Evolutionary conservation across 2,113 vertebrate species (phyloP).

Genomic region (Oryctolagus cuniculus): mOryCun1.1 NC_091435.1:37378501-37379000

Average conservation of each 20-base stretch:
- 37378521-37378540: neutral
- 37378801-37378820: constrained; percentile 36
- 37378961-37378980: constrained; percentile 22
- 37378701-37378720: constrained; percentile 61
- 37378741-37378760: constrained; percentile 47
- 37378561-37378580: neutral
- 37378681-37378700: neutral
- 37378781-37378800: constrained; percentile 69
- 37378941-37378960: constrained; percentile 28
- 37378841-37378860: constrained; percentile 54
- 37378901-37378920: constrained; percentile 27
- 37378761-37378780: constrained; percentile 61
- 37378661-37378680: neutral
- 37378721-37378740: constrained; percentile 49
- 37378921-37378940: constrained; percentile 42
- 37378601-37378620: constrained; percentile 46
- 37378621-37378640: neutral
- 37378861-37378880: constrained; percentile 67
- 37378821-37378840: constrained; percentile 51
- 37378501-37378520: neutral
- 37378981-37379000: constrained; percentile 47
- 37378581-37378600: constrained; percentile 18
- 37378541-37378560: neutral
- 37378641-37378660: neutral
- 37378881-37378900: constrained; percentile 68